Evolutionary conservation across 2,113 vertebrate genomes (phyloP).

Genomic region (Vimba vimba): DNA sequence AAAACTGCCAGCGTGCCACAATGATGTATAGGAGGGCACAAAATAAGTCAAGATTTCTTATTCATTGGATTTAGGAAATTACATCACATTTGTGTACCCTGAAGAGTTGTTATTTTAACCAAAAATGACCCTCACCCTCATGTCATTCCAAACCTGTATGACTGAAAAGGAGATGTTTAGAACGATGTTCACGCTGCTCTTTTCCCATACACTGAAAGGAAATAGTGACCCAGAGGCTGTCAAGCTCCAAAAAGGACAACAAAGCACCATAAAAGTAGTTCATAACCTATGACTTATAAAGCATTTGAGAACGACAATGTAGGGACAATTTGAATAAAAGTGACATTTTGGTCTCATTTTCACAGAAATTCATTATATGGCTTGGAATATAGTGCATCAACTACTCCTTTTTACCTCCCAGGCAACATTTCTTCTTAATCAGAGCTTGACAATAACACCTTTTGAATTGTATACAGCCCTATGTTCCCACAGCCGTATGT

Average conservation of each 20-base stretch:
- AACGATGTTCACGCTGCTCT: neutral
- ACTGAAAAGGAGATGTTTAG: constrained; percentile 1
- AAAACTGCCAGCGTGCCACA: neutral
- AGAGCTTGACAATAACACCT: too few species aligned
- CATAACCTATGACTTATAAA: neutral
- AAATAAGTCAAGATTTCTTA: neutral
- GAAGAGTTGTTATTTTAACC: neutral
- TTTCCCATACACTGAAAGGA: neutral
- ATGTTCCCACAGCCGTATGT: too few species aligned
- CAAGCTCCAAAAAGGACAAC: neutral
- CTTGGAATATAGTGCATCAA: neutral
- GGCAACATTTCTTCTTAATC: neutral
- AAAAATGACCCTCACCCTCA: neutral
- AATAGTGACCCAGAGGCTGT: neutral
- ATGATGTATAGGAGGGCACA: neutral
- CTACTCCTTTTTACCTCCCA: neutral
- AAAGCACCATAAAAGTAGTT: neutral
- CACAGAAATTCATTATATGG: neutral
- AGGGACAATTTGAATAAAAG: neutral
- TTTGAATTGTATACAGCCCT: too few species aligned
- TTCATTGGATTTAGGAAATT: neutral
- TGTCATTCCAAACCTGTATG: neutral
- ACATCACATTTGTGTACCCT: neutral
- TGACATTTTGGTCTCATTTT: neutral
- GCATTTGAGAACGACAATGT: neutral